phyloP scores from a whole-genome alignment of 2,888 invertebrate species.

The Pandemis corylana region DNA sequence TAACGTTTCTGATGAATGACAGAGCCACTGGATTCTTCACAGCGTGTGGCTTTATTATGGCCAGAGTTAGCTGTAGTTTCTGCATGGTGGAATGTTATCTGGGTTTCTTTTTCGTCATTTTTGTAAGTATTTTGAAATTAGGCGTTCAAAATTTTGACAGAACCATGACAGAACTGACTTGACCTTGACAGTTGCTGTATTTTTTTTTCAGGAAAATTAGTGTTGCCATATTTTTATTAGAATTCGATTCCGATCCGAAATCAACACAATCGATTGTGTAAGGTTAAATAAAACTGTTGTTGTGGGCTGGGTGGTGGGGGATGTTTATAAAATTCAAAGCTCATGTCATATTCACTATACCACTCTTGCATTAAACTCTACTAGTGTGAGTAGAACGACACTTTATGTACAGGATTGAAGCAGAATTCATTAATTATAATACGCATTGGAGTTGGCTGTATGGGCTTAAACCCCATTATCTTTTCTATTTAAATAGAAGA shows the following conservation, averaged over 20 bases:
- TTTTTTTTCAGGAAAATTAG: background rate
- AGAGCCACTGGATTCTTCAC: slow-evolving; percentile 90
- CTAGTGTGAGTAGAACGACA: no score
- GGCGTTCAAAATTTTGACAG: slow-evolving; percentile 21
- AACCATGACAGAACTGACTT: background rate
- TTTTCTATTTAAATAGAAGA: no score
- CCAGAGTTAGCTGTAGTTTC: slow-evolving; percentile 90
- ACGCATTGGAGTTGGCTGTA: no score
- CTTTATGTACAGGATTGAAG: no score
- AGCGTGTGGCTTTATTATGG: slow-evolving; percentile 94
- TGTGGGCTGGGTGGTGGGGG: no score
- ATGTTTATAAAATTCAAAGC: no score
- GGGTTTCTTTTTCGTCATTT: slow-evolving; percentile 38
- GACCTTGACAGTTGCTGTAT: background rate
- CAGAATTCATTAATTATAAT: no score
- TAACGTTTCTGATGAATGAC: slow-evolving; percentile 87
- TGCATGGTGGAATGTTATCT: slow-evolving; percentile 58
- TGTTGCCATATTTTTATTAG: background rate
- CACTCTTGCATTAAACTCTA: no score
- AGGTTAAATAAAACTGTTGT: no score
- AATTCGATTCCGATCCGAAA: background rate
- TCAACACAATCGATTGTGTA: no score
- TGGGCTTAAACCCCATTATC: no score
- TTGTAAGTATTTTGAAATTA: slow-evolving; percentile 28
- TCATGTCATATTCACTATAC: no score